A percentile compares a stretch with the other conserved stretches of the same genome.
These are phyloP conservation scores for Pilophorus perplexus DNA, from an alignment of 2,888 invertebrate species.

Conservation along the genomic window DNA sequence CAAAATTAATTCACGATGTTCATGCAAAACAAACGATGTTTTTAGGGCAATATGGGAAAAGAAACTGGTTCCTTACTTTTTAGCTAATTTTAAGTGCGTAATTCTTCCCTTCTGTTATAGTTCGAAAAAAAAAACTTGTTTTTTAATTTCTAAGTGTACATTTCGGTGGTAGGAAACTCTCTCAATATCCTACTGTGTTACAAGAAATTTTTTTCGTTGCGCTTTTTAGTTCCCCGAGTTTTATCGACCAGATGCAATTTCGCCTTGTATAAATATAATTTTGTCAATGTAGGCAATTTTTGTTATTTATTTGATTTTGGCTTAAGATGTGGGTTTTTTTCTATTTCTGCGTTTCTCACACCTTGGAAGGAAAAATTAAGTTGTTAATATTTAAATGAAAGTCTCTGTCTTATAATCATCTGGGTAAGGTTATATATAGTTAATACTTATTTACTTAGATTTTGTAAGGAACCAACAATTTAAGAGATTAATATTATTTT, in stretches of 20 bases:
- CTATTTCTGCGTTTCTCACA: not conserved
- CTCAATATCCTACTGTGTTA: no score
- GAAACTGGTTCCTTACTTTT: constrained; percentile 12
- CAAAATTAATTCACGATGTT: not conserved
- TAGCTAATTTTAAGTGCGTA: constrained; percentile 1
- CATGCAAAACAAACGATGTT: not conserved
- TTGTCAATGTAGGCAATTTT: no score
- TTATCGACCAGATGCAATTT: no score
- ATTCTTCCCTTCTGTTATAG: not conserved
- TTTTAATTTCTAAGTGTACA: no score
- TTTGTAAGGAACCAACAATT: constrained; percentile 40
- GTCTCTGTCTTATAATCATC: constrained; percentile 42
- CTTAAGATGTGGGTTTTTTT: not conserved
- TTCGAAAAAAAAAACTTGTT: constrained; percentile 1
- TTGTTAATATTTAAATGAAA: constrained; percentile 34
- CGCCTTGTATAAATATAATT: no score
- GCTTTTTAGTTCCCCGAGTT: no score
- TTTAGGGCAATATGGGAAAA: not conserved
- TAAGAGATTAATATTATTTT: constrained; percentile 46
- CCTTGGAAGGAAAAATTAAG: constrained; percentile 3
- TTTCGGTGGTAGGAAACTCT: no score
- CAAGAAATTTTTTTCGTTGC: no score
- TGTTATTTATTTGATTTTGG: no score
- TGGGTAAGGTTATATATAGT: constrained; percentile 38
- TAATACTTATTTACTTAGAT: constrained; percentile 45